A percentile compares a stretch with the other conserved stretches of the same genome.
Evolutionary conservation across 2,113 vertebrate genomes (phyloP).

Genomic region (Apodemus speciosus): DNA sequence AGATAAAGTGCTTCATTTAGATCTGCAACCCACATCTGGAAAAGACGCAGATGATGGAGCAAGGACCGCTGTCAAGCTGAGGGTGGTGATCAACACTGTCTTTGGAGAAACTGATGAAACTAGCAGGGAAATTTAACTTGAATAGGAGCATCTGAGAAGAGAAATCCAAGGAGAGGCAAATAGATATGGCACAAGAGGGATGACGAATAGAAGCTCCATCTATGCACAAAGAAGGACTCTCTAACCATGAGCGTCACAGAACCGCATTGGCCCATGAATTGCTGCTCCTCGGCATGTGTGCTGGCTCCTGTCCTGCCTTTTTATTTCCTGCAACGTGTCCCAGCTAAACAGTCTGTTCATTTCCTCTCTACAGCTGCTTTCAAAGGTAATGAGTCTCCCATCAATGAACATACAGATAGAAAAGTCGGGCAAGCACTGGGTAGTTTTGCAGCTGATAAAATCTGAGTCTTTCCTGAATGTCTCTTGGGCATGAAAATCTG

Average conservation of each 20-base stretch:
- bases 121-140: not conserved
- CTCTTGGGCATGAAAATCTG: slow-evolving; percentile 56
- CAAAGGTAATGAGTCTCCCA: not conserved
- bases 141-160: not conserved
- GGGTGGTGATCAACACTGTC: not conserved
- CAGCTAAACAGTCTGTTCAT: not conserved
- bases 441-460: not conserved
- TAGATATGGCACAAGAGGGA: not conserved
- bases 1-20: not conserved
- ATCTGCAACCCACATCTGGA: not conserved
- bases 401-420: slow-evolving; percentile 17
- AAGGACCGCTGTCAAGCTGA: not conserved
- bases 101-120: not conserved
- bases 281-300: not conserved
- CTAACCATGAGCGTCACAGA: not conserved
- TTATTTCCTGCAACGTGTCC: not conserved
- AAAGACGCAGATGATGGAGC: not conserved
- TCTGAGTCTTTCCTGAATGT: not conserved
- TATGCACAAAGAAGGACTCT: not conserved
- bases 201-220: not conserved
- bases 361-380: slow-evolving; percentile 41
- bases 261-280: not conserved
- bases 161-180: not conserved
- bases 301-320: not conserved
- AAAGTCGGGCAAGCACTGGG: not conserved